These are phyloP conservation scores for Brenthis hecate DNA, from an alignment of 2,888 invertebrate species.

Conservation along the genomic window DNA sequence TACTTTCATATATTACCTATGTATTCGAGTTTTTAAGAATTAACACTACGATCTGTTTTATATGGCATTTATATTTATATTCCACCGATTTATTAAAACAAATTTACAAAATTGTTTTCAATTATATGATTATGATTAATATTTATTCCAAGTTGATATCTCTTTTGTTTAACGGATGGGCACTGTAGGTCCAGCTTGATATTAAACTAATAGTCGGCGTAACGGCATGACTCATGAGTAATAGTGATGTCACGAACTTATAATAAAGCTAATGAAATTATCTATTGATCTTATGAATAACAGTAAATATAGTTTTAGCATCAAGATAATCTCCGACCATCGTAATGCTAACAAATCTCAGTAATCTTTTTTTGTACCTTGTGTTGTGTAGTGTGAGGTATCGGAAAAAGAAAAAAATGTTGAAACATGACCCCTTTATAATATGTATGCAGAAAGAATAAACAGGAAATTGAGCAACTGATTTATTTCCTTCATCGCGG, in stretches of 20 bases:
- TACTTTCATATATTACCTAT: not conserved
- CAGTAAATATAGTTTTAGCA: conserved; percentile 7
- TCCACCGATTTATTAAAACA: conserved; percentile 14
- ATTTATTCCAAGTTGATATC: not conserved
- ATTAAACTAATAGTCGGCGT: conserved; percentile 1
- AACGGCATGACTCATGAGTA: conserved; percentile 16
- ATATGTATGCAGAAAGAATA: conserved; percentile 6
- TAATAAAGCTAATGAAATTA: not conserved
- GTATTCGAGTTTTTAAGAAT: conserved; percentile 1
- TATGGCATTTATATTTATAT: conserved; percentile 13
- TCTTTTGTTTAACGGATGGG: conserved; percentile 11
- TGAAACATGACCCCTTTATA: conserved; percentile 18
- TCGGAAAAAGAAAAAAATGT: not conserved
- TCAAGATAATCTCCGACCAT: conserved; percentile 1
- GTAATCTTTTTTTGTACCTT: not conserved
- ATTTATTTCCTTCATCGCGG: conserved; percentile 16
- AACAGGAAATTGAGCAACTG: conserved; percentile 21
- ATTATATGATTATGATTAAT: not conserved
- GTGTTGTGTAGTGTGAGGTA: not conserved
- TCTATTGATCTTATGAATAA: not conserved
- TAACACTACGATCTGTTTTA: not conserved
- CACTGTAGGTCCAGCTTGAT: conserved; percentile 14
- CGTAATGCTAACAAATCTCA: not conserved
- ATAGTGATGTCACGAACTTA: conserved; percentile 4
- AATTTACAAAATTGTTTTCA: not conserved